Conservation (phyloP, 2,797 vertebrate species). For the Coilia nasus region DNA sequence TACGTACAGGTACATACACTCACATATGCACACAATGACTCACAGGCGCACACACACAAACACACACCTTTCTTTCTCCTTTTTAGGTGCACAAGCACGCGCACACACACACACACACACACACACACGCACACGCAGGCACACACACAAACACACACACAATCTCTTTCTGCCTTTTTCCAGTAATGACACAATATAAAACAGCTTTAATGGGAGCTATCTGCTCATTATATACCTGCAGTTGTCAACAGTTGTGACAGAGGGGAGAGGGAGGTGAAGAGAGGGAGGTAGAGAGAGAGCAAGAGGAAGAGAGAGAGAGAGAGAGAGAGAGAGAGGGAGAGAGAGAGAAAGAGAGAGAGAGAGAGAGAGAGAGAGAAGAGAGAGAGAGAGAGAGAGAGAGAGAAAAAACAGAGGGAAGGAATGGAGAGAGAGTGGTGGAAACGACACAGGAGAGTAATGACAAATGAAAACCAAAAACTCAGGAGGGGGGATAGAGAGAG, state of each 20-base stretch:
- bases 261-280: constrained; percentile 32
- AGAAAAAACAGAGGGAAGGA: background rate
- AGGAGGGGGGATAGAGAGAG: background rate
- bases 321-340: constrained; percentile 7
- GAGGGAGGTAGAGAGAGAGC: constrained; percentile 17
- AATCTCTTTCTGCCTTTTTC: background rate
- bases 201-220: constrained; percentile 72
- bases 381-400: background rate
- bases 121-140: background rate
- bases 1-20: too few species aligned
- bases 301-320: background rate
- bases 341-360: background rate
- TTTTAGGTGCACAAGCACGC: too few species aligned
- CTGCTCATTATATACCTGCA: constrained; percentile 75
- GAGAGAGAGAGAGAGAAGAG: background rate
- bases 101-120: background rate
- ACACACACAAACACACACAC: background rate
- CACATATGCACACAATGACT: too few species aligned
- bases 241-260: constrained; percentile 57
- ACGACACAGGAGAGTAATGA: background rate
- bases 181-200: constrained; percentile 64
- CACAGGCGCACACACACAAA: too few species aligned
- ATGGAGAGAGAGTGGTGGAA: background rate
- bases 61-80: too few species aligned
- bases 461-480: background rate